Evolutionary conservation across 2,113 vertebrate genomes (phyloP).

Genomic region (Epinephelus fuscoguttatus): DNA sequence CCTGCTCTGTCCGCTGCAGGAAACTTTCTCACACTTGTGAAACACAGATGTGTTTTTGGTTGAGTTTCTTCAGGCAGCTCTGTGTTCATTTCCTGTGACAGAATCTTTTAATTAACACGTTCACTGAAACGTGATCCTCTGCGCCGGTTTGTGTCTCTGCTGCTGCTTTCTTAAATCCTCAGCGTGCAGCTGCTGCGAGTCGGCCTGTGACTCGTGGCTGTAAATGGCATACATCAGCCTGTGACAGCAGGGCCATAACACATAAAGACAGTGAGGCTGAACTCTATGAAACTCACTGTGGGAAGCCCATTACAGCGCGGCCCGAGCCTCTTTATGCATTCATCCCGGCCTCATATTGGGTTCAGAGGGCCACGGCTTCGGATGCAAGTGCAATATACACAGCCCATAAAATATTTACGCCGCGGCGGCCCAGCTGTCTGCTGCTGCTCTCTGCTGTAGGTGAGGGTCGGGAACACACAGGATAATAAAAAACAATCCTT

Average conservation of each 20-base stretch:
- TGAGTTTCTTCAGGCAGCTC: no score
- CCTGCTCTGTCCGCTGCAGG: no score
- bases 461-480: slow-evolving; percentile 31
- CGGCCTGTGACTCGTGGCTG: neutral
- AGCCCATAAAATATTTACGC: slow-evolving; percentile 61
- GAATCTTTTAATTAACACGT: neutral
- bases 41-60: no score
- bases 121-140: neutral
- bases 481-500: slow-evolving; percentile 44
- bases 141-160: no score
- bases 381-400: slow-evolving; percentile 53
- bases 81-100: no score
- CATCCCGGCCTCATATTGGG: slow-evolving; percentile 33
- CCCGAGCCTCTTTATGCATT: slow-evolving; percentile 46
- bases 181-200: no score
- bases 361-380: slow-evolving; percentile 50
- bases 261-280: slow-evolving; percentile 52
- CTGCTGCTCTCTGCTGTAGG: slow-evolving; percentile 26
- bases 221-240: slow-evolving; percentile 38
- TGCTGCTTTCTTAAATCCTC: no score
- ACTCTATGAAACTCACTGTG: slow-evolving; percentile 50
- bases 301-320: slow-evolving; percentile 42
- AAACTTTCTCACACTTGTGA: no score
- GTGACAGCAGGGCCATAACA: slow-evolving; percentile 55
- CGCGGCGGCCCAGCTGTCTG: slow-evolving; percentile 19